A percentile compares a stretch with the other conserved stretches of the same genome.
Conservation (phyloP, 1,140 invertebrate genomes). For the Drosophila micromelanica region DNA sequence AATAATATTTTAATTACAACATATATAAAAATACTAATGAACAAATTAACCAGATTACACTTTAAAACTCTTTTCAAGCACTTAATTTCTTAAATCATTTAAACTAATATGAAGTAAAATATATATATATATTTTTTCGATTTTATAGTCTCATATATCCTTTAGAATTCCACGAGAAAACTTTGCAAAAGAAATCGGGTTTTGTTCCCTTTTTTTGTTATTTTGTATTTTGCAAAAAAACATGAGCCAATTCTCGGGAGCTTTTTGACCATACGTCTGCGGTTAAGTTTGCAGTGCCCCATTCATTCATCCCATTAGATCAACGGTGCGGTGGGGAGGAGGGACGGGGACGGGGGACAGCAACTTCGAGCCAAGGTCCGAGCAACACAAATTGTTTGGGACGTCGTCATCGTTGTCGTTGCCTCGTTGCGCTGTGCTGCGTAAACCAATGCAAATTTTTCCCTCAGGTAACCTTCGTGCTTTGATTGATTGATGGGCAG, state of each 20-base stretch:
- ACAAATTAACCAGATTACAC: no score
- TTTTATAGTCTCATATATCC: conserved; percentile 13
- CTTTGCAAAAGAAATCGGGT: conserved; percentile 35
- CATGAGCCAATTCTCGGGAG: conserved; percentile 76
- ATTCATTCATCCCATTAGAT: conserved; percentile 51
- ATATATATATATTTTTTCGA: background rate
- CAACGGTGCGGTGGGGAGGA: no score
- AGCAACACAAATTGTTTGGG: conserved; percentile 72
- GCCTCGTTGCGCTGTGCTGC: conserved; percentile 44
- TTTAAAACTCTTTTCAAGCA: no score
- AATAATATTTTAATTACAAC: no score
- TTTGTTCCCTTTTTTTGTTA: conserved; percentile 11
- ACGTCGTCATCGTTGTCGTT: conserved; percentile 31
- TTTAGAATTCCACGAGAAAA: background rate
- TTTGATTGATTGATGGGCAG: conserved; percentile 79
- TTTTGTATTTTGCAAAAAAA: conserved; percentile 59
- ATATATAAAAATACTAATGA: no score
- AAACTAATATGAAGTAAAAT: no score
- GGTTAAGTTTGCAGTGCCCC: conserved; percentile 66
- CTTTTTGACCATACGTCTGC: conserved; percentile 77
- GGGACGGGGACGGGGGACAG: conserved; percentile 14
- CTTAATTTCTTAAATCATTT: no score
- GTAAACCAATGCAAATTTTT: conserved; percentile 80
- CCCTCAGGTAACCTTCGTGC: conserved; percentile 79
- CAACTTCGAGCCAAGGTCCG: conserved; percentile 18